Evolutionary conservation across 2,797 vertebrate species (phyloP).

Genomic region (Neosilurus mollespiculum): DNA sequence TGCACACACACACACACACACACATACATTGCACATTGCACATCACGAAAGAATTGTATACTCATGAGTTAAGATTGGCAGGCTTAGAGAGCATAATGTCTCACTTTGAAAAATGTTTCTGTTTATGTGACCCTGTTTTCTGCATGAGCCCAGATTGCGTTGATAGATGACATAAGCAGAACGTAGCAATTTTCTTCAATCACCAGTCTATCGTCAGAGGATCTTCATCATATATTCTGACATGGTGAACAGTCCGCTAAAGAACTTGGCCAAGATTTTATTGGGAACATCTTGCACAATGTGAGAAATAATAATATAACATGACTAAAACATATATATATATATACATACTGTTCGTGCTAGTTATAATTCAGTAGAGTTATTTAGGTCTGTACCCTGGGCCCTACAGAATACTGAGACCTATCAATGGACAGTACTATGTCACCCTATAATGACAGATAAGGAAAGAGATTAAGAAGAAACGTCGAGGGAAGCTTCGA

Average conservation of each 20-base stretch:
- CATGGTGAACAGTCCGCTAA: background rate
- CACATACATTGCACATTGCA: background rate
- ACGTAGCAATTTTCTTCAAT: slow-evolving; percentile 3
- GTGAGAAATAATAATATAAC: background rate
- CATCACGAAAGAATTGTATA: background rate
- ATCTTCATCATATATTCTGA: background rate
- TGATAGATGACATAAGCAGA: background rate
- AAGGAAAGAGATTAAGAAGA: too few species aligned
- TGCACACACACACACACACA: background rate
- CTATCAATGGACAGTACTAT: too few species aligned
- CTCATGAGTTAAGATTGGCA: background rate
- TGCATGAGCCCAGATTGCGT: background rate
- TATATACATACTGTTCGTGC: too few species aligned
- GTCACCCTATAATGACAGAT: too few species aligned
- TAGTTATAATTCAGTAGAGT: too few species aligned
- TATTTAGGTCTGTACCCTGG: too few species aligned
- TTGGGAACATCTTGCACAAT: background rate
- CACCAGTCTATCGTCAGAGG: background rate
- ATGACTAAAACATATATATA: background rate
- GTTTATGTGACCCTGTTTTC: background rate
- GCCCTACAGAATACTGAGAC: too few species aligned
- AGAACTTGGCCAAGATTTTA: background rate
- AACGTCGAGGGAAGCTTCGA: too few species aligned
- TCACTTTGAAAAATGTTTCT: slow-evolving; percentile 4
- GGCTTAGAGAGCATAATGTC: background rate